Evolutionary conservation across 2,888 invertebrate genomes (phyloP).

Genomic region (Morinoia aosen): DNA sequence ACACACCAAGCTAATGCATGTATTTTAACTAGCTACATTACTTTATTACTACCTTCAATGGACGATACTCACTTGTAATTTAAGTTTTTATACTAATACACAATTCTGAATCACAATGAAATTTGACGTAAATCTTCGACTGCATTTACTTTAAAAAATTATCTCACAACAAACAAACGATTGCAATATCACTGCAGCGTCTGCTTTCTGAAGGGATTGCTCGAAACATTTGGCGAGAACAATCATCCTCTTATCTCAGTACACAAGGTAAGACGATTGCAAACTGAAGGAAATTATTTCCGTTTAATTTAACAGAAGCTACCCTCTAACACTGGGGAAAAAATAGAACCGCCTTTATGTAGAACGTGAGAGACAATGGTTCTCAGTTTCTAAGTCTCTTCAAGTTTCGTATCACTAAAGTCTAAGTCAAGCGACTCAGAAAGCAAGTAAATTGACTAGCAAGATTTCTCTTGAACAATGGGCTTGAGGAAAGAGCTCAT

Average conservation of each 20-base stretch:
- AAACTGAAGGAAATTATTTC: background rate
- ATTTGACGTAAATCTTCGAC: background rate
- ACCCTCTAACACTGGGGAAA: background rate
- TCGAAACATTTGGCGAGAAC: background rate
- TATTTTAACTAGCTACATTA: too few species aligned
- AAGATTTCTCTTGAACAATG: conserved; percentile 39
- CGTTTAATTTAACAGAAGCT: background rate
- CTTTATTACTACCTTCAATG: too few species aligned
- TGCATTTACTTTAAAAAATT: background rate
- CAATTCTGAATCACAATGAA: background rate
- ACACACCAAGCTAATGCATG: too few species aligned
- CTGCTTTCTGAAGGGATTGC: background rate
- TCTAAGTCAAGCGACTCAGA: background rate
- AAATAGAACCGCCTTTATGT: background rate
- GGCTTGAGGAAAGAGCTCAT: conserved; percentile 42
- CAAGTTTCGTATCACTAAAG: conserved; percentile 43
- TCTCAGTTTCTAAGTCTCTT: conserved; percentile 27
- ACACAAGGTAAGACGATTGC: background rate
- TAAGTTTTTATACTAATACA: background rate
- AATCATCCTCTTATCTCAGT: background rate
- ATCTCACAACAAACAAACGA: background rate
- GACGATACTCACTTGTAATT: background rate
- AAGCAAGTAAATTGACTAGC: conserved; percentile 36
- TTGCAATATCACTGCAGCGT: background rate
- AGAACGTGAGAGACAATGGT: background rate